Percentiles rank a stretch among this genome's conserved stretches.
phyloP scores from a whole-genome alignment of 1,140 invertebrate genomes.

The Drosophila guanche region DNA sequence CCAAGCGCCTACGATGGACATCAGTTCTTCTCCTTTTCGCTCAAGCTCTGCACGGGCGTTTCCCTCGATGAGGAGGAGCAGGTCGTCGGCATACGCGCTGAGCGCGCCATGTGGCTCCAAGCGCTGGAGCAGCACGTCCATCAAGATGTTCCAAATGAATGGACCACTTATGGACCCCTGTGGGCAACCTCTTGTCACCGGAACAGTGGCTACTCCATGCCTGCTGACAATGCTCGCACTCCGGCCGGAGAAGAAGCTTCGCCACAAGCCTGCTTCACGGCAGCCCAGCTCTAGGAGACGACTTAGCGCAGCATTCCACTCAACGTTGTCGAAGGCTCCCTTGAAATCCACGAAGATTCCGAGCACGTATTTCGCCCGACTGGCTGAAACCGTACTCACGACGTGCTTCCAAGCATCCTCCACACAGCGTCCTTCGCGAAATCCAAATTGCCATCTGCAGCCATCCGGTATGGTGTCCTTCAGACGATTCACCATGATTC shows the following conservation, averaged over 20 bases:
- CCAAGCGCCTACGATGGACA: constrained; percentile 5
- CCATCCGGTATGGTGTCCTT: constrained; percentile 18
- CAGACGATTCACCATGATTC: constrained; percentile 33
- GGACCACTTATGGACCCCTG: neutral
- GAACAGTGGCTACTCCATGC: neutral
- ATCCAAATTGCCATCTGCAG: constrained; percentile 34
- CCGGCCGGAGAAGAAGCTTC: neutral
- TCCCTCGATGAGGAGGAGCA: constrained; percentile 11
- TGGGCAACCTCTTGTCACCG: neutral
- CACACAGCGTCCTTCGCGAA: constrained; percentile 29
- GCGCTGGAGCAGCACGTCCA: no score
- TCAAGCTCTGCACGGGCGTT: constrained; percentile 8
- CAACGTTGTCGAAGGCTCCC: constrained; percentile 16
- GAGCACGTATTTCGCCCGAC: constrained; percentile 20
- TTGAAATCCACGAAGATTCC: constrained; percentile 34
- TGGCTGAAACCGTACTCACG: no score
- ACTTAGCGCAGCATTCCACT: constrained; percentile 10
- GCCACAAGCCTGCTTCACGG: neutral
- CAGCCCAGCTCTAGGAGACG: neutral
- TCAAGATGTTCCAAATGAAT: no score
- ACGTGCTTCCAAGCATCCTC: no score
- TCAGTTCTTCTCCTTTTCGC: neutral
- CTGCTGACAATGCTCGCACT: neutral
- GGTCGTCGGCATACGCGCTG: constrained; percentile 11
- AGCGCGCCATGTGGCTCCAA: neutral